Percentiles rank a stretch among this genome's conserved stretches.
phyloP scores from a whole-genome alignment of 1,140 invertebrate genomes.

The Caligus rogercresseyi region DNA sequence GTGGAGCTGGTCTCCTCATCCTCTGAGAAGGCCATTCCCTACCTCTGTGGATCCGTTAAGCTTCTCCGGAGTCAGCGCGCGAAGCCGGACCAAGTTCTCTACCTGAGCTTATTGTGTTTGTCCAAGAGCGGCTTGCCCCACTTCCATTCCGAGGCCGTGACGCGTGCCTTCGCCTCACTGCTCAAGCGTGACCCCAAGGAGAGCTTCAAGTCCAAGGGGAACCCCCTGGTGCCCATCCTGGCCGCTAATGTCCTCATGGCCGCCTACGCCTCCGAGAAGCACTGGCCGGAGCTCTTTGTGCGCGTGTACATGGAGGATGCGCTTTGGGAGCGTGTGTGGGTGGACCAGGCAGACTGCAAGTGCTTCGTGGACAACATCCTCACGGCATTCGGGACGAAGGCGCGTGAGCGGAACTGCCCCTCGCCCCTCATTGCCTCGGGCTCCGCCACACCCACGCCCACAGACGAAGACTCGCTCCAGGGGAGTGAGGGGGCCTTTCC shows the following conservation, averaged over 20 bases:
- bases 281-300: slow-evolving; percentile 38
- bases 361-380: slow-evolving; percentile 80
- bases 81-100: slow-evolving; percentile 61
- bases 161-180: slow-evolving; percentile 36
- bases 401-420: not conserved
- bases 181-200: slow-evolving; percentile 37
- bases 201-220: slow-evolving; percentile 53
- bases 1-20: slow-evolving; percentile 29
- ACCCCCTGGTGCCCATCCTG: slow-evolving; percentile 58
- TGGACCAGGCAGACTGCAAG: slow-evolving; percentile 75
- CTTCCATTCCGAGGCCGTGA: slow-evolving; percentile 40
- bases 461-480: slow-evolving; percentile 13
- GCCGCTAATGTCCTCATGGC: slow-evolving; percentile 66
- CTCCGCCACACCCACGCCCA: not conserved
- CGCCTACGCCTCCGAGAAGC: slow-evolving; percentile 46
- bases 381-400: slow-evolving; percentile 65
- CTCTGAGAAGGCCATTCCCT: slow-evolving; percentile 32
- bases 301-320: slow-evolving; percentile 85
- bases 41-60: slow-evolving; percentile 37
- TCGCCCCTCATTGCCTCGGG: slow-evolving; percentile 10
- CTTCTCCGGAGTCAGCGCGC: slow-evolving; percentile 32
- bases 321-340: slow-evolving; percentile 73
- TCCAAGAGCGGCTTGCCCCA: slow-evolving; percentile 53
- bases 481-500: not conserved
- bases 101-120: slow-evolving; percentile 58